These are phyloP conservation scores for Paradisaea rubra DNA, from an alignment of 2,113 vertebrate species.

Conservation along the genomic window DNA sequence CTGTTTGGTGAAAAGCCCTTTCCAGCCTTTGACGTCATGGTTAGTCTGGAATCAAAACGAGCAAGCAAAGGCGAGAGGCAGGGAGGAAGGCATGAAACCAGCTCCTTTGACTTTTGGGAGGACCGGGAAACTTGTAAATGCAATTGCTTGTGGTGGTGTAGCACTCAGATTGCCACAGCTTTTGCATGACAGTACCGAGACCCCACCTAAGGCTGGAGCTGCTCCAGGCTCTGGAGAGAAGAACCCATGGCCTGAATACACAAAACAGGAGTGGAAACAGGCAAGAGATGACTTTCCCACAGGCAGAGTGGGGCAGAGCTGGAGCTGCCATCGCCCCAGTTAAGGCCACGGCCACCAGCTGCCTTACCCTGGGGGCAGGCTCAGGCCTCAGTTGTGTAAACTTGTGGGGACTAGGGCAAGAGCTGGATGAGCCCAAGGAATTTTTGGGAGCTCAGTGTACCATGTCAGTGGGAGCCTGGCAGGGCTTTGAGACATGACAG, in stretches of 20 bases:
- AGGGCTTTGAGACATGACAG: neutral
- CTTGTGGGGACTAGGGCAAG: neutral
- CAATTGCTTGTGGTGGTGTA: neutral
- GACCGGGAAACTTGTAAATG: slow-evolving; percentile 36
- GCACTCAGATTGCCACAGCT: slow-evolving; percentile 22
- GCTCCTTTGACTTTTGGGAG: neutral
- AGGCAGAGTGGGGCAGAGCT: slow-evolving; percentile 7
- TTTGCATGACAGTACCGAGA: slow-evolving; percentile 42
- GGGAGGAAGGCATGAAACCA: slow-evolving; percentile 17
- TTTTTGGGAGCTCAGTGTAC: neutral
- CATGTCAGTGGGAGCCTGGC: neutral
- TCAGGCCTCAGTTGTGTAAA: neutral
- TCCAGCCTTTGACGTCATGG: slow-evolving; percentile 46
- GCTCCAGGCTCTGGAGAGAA: slow-evolving; percentile 29
- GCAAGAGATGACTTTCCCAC: slow-evolving; percentile 35
- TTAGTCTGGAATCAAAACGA: slow-evolving; percentile 2
- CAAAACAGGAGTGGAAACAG: slow-evolving; percentile 42
- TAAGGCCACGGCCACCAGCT: neutral
- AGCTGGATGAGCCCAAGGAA: neutral
- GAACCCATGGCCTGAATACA: slow-evolving; percentile 46
- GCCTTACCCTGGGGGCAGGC: neutral
- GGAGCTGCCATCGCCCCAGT: neutral
- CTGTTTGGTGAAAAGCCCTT: slow-evolving; percentile 24
- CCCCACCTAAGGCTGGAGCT: slow-evolving; percentile 48
- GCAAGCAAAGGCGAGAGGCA: neutral